These are phyloP conservation scores for Gallinago solitaria DNA, from an alignment of 2,797 vertebrate genomes.

Conservation along the genomic window DNA sequence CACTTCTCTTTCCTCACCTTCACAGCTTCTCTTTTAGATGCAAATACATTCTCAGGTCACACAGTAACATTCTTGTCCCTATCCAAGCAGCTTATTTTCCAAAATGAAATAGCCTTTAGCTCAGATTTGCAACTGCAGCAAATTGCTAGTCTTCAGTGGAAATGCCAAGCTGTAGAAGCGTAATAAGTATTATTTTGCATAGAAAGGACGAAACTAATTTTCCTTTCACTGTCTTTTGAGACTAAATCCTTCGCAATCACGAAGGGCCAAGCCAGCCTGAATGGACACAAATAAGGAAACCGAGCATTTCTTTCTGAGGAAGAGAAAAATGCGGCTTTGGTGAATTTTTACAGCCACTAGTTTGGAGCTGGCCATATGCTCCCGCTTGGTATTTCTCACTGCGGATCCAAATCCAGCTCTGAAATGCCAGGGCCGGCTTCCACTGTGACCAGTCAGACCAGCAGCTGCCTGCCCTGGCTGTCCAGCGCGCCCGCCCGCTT, in stretches of 20 bases:
- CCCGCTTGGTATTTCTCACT: background rate
- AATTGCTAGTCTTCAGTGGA: background rate
- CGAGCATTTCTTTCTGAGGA: background rate
- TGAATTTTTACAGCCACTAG: background rate
- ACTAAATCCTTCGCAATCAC: background rate
- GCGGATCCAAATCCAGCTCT: background rate
- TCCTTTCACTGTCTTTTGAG: background rate
- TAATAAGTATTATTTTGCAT: background rate
- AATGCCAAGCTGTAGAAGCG: background rate
- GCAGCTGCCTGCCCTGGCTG: background rate
- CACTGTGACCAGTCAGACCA: background rate
- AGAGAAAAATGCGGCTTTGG: background rate
- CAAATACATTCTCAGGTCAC: background rate
- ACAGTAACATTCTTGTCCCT: background rate
- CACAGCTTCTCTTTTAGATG: background rate
- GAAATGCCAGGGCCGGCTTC: background rate
- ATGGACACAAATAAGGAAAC: background rate
- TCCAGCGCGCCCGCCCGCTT: background rate
- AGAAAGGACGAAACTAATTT: background rate
- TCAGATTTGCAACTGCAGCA: background rate
- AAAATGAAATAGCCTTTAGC: background rate
- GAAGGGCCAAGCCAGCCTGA: background rate
- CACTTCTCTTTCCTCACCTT: background rate
- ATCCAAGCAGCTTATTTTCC: background rate
- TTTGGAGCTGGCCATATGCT: background rate